These are phyloP conservation scores for Drosophila aff. DNA, from an alignment of 1,140 invertebrate genomes.

Conservation along the genomic window DNA sequence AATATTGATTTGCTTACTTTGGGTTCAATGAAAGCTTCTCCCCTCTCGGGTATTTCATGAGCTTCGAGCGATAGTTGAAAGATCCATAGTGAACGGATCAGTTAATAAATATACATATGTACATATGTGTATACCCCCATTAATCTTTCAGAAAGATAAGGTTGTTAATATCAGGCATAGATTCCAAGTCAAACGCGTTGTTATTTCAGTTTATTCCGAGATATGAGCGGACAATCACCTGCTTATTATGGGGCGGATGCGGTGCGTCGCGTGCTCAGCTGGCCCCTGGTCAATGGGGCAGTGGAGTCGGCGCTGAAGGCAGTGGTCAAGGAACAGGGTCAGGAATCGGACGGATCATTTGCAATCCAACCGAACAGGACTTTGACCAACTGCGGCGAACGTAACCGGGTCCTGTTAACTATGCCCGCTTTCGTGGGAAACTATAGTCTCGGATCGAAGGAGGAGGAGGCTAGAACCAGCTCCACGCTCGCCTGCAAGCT, in stretches of 20 bases:
- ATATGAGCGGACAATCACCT: conserved; percentile 26
- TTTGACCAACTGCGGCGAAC: conserved; percentile 24
- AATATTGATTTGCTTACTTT: background rate
- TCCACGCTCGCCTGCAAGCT: conserved; percentile 86
- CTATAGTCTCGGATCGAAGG: conserved; percentile 28
- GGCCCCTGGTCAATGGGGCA: conserved; percentile 69
- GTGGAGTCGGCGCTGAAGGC: conserved; percentile 67
- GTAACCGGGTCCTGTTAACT: conserved; percentile 65
- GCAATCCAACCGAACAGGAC: conserved; percentile 54
- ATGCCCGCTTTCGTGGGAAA: conserved; percentile 86
- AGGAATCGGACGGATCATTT: background rate
- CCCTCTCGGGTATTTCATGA: background rate
- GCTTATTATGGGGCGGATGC: conserved; percentile 45
- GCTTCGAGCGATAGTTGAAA: background rate
- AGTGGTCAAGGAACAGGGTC: background rate
- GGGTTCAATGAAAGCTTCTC: background rate
- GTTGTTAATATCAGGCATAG: background rate
- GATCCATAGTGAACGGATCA: background rate
- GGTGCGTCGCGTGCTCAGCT: conserved; percentile 58
- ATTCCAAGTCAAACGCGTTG: background rate
- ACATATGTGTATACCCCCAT: background rate
- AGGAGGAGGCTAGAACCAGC: background rate
- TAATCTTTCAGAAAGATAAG: background rate
- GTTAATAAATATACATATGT: background rate
- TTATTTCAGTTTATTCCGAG: conserved; percentile 4